These are phyloP conservation scores for Tetramorium alpestre DNA, from an alignment of 1,140 invertebrate species.

Conservation along the genomic window DNA sequence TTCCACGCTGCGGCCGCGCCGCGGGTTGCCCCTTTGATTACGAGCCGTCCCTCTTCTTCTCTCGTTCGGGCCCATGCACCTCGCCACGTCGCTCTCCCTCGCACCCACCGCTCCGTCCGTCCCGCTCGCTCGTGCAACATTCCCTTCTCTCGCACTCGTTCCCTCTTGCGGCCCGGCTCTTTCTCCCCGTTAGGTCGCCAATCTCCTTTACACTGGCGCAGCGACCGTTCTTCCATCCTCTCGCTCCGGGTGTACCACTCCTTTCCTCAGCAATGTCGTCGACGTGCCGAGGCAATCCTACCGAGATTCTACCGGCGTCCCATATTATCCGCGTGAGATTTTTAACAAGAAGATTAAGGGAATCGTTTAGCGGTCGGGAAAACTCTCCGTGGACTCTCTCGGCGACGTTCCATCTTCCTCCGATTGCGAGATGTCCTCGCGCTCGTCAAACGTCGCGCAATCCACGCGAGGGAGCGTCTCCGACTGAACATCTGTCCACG, in stretches of 20 bases:
- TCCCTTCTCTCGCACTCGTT: constrained; percentile 29
- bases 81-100: background rate
- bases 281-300: constrained; percentile 42
- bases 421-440: background rate
- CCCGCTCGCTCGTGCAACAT: background rate
- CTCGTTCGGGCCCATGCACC: constrained; percentile 1
- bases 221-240: constrained; percentile 59
- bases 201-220: constrained; percentile 58
- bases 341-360: background rate
- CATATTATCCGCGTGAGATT: constrained; percentile 36
- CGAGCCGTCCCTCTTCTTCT: constrained; percentile 68
- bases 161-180: background rate
- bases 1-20: constrained; percentile 71
- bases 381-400: background rate
- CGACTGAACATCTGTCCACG: background rate
- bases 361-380: background rate
- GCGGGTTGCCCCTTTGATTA: constrained; percentile 80
- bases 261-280: constrained; percentile 57
- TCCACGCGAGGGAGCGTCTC: background rate
- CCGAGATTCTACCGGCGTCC: constrained; percentile 22
- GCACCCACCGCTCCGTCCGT: background rate
- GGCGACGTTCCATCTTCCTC: background rate
- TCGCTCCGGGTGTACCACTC: constrained; percentile 41
- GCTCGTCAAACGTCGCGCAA: background rate
- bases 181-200: constrained; percentile 62